Base-by-base conservation (phyloP, 2,888 invertebrate genomes). In the Vesta saturnalis region DNA sequence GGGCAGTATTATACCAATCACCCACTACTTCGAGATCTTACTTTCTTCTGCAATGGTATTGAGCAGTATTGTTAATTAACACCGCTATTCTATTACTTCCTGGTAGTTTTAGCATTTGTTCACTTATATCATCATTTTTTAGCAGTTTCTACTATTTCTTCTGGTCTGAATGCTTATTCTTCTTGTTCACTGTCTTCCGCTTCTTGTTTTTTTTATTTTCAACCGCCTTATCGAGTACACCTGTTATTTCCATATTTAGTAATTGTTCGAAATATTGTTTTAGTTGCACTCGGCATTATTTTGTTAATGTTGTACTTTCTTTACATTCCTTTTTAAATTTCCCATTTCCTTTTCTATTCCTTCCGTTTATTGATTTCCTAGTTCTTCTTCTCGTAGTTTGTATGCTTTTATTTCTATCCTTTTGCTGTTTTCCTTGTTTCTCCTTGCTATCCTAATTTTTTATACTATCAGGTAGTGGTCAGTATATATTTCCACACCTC, bases 51-150 rank as follows among this genome's bases (percentile, higher is more conserved):
- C n/a, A 12, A 52, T 18, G 49, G n/a, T 52, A 35, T 54, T 61
- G 18, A 54, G 18, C 16, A 62, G 19, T 39, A 43, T 16, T 58
- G 58, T 58, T 58, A 58, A 12, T 23, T 23, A 23, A 8, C 14
- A 43, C 15, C 35, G 21, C 58, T 39, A 58, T 35, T 35, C 58
- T 19, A 18, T 58, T 56, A 16, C 15, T 35, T 23, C 35, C 56
- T 56, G 23, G 15, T 56, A 56, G 56, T 23, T 56, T 56, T 30
- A 23, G 18, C 56, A 56, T 56, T 56, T 56, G 23, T 15, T 22
- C 22, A 16, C 15, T 56, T 56, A 39, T 58, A 5, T 22, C 58
- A 58, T 58, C 58, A 43, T 58, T 35, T 39, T 18, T 43, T 58
- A 18, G 39, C 18, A 30, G 19, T 43, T 58, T 58, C 58, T 23